Base-by-base conservation (phyloP, 2,113 vertebrate genomes). In the Cyanistes caeruleus region DNA sequence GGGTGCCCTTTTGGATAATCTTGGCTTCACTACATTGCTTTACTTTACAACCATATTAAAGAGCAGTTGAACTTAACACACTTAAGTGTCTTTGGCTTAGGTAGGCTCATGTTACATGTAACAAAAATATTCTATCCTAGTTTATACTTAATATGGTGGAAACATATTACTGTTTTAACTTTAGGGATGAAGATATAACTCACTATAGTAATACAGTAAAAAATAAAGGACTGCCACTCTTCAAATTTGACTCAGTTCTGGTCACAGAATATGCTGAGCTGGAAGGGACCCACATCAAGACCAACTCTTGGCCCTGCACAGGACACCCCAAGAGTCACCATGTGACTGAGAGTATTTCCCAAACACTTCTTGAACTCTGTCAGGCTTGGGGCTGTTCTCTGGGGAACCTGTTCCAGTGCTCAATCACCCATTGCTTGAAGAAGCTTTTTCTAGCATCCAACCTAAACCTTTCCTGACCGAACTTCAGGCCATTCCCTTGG, bases 401-500 rank as follows among this genome's bases (percentile, higher is more conserved):
- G 16, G 30, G 52, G 13, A 65, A 12, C 41, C 22, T 64, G 41
- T 48, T 56, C n/a, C n/a, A 41, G 10, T 16, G 24, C 24, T 30
- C 51, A 65, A 2, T 0, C 10, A n/a, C 13, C 12, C 43, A 24
- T 15, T 11, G 8, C 2, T 2, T 13, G 43, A n/a, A 41, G 43
- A 19, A 16, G 7, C 5, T 65, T 23, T 2, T 49, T 5, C 12
- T 67, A 25, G n/a, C 13, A 43, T 13, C 35, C 31, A 58, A 2
- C 8, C 10, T 49, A 41, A 75, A 30, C 15, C 25, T 65, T 1
- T 9, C 43, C 35, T 49, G 35, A 49, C 41, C 19, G 23, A 49
- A 4, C 4, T n/a, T 75, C 35, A 58, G 30, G 24, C 15, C 83
- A 35, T 65, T 49, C 20, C 11, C 15, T 24, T 0, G 0, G 5